Evolutionary conservation across 2,888 invertebrate genomes (phyloP), one percentile per base, ranked within the genome.

Genomic region (Metacarcinus magister): DNA sequence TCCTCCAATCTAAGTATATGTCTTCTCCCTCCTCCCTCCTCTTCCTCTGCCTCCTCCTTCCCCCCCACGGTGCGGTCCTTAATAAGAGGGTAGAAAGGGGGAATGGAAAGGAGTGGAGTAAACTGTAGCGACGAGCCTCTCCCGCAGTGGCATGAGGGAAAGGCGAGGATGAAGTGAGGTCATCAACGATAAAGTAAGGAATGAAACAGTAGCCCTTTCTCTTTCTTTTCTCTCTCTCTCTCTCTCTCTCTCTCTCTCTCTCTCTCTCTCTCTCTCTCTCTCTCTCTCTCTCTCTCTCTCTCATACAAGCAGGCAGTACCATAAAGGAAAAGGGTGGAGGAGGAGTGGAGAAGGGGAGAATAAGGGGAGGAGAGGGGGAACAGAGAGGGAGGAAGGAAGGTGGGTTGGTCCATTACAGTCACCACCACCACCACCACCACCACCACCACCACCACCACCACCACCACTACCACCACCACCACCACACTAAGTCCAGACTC

Each of bases 221-320:
- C 46, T 46, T 10, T 46, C 46, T 46, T 46, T 10, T 46, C 46
- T 46, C 46, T 46, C 46, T 46, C 46, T 46, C 46, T 60, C 60
- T 60, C 60, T 60, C 60, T 60, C 60, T 60, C 60, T 60, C 60
- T 60, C 60, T 60, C 60, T 60, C 60, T 60, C 60, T 60, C 60
- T 60, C 60, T 60, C 60, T 60, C 60, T 60, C 60, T 60, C 60
- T 60, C 60, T 60, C 60, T 60, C 60, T 60, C 60, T 60, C 60
- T 60, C 60, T 60, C 60, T 10, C 60, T 10, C 60, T 10, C 60
- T 10, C 60, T 10, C 60, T 10, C 60, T 10, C 60, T 10, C 60
- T 10, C 60, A 19, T 19, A 60, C 13, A 60, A 7, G 16, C 23
- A 19, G 23, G 60, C 60, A 60, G 10, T 60, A 7, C 60, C 13